Evolutionary conservation across 2,888 invertebrate genomes (phyloP), one percentile per base, ranked within the genome.

Genomic region (Eupithecia pulchellata): DNA sequence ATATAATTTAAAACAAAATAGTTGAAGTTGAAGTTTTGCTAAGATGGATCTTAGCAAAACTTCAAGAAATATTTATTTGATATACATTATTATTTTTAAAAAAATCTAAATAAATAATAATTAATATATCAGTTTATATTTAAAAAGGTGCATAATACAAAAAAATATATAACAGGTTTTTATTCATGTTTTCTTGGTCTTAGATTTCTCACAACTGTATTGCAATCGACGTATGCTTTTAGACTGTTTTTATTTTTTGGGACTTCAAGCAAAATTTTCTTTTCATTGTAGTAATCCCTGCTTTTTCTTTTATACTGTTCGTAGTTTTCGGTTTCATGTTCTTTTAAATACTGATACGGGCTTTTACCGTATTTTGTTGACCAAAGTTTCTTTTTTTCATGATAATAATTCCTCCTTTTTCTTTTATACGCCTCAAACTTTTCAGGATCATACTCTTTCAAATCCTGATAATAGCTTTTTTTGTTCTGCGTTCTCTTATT

Each of bases 391-490:
- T 60, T 60, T 34, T 60, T 60, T 20, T 32, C 13, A 20, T 60
- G 32, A 32, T 60, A 60, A 34, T 60, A 60, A 20, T 34, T n/a
- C 20, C 34, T 60, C 11, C 60, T n/a, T 60, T 34, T 34, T 32
- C 60, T 60, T 60, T 60, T 60, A 32, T 60, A 60, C 60, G 1
- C 60, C 11, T 60, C 60, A 13, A 30, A 64, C n/a, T 29, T 47
- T 9, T 29, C 29, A 6, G 30, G 42, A 47, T 64, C 30, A 1
- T 30, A 1, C 1, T 11, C 14, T 20, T 32, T 60, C 20, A 60
- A 32, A 13, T 32, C 9, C 13, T 60, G 32, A 34, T 60, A 60
- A 34, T 20, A 34, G 60, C 1, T 32, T 34, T n/a, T 60, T 60
- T 20, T 32, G 5, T 32, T 20, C 32, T 9, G 20, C 11, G 5